A percentile compares a stretch with the other conserved stretches of the same genome.
phyloP scores from a whole-genome alignment of 2,113 vertebrate species.

The Bagarius yarrelli region DNA sequence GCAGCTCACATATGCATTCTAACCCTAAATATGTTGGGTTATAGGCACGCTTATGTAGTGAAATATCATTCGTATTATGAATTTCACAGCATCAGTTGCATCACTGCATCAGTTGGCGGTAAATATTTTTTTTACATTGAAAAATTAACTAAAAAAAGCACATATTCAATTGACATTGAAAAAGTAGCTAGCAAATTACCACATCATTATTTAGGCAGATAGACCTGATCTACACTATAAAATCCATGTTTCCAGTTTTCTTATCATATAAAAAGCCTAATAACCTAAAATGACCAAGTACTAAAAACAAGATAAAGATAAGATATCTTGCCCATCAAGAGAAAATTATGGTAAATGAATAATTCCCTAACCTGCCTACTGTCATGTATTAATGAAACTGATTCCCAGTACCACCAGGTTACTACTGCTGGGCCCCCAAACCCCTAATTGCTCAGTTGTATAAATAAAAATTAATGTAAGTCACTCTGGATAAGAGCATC shows the following conservation, averaged over 20 bases:
- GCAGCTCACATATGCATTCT: constrained; percentile 8
- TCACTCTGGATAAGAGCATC: too few relatives aligned
- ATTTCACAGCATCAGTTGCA: not conserved
- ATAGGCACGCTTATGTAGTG: not conserved
- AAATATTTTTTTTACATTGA: not conserved
- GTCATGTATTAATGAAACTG: not conserved
- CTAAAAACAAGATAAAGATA: not conserved
- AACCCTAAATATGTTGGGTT: not conserved
- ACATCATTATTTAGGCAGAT: not conserved
- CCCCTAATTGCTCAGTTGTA: too few relatives aligned
- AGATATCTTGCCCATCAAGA: not conserved
- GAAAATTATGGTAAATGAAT: not conserved
- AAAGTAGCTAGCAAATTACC: not conserved
- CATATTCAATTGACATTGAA: not conserved
- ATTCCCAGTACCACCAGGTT: too few relatives aligned
- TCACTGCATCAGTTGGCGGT: not conserved
- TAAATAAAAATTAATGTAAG: too few relatives aligned
- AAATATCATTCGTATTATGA: too few relatives aligned
- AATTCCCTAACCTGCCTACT: not conserved
- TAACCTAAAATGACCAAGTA: not conserved
- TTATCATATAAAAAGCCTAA: not conserved
- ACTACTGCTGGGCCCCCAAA: too few relatives aligned
- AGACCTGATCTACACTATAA: not conserved
- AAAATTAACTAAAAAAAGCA: not conserved
- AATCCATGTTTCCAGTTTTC: not conserved